A percentile compares a stretch with the other conserved stretches of the same genome.
Evolutionary conservation across 2,113 vertebrate genomes (phyloP).

Genomic region (Fukomys damarensis): DNA sequence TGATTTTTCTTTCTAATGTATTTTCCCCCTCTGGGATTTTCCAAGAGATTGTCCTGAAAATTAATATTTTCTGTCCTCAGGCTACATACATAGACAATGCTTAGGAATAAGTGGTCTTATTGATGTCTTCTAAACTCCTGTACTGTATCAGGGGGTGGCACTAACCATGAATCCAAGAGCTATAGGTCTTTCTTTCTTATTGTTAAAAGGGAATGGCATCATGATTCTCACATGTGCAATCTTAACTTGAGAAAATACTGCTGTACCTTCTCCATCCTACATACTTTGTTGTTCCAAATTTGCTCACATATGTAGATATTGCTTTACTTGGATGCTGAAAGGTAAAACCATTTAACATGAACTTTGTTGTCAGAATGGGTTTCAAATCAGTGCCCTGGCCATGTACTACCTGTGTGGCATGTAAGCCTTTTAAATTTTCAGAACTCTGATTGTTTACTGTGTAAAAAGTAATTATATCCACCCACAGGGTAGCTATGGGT

Average conservation of each 20-base stretch:
- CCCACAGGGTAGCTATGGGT: background rate
- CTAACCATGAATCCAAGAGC: background rate
- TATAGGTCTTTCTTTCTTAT: background rate
- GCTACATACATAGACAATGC: background rate
- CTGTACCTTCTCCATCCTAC: background rate
- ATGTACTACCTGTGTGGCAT: background rate
- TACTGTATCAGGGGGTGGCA: fast-evolving
- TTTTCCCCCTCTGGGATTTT: background rate
- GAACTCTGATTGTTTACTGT: background rate
- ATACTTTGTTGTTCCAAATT: background rate
- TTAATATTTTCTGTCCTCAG: background rate
- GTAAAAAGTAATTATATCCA: background rate
- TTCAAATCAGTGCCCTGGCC: background rate
- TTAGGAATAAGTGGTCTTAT: background rate
- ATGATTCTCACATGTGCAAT: background rate
- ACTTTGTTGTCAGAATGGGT: background rate
- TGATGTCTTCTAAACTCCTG: background rate
- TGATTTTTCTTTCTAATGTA: background rate
- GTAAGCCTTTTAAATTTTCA: background rate
- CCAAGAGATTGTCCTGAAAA: background rate
- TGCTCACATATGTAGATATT: background rate
- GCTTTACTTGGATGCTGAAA: background rate
- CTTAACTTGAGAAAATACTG: background rate
- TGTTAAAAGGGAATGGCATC: background rate
- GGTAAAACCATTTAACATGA: background rate